Base-by-base conservation (phyloP, 2,888 invertebrate genomes). In the Caenorhabditis sp. region DNA sequence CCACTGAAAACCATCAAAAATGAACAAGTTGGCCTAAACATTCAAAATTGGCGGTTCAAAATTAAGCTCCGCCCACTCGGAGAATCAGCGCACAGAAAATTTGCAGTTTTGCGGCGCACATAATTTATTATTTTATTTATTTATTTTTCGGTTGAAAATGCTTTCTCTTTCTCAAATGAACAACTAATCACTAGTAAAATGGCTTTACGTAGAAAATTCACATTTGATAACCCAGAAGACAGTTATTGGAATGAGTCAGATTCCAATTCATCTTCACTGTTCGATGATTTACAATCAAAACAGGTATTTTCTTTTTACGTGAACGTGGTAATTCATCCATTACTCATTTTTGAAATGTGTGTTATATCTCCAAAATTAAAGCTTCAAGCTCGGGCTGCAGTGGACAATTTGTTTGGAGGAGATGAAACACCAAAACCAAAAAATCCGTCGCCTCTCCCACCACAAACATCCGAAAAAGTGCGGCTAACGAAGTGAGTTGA, bases 211-310 rank as follows among this genome's bases (percentile, higher is more conserved):
- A 74, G 79, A 21, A 78, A 83, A 67, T 85, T 85, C 71, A 82
- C 79, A 19, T 85, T 85, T 60, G 84, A 84, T 50, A 76, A 84
- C 55, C 85, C 85, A 0, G 85, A 85, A 61, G 85, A 85, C 63
- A 81, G 81, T 53, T 82, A 81, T 63, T 82, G 83, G 83, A 82
- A 83, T 58, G 79, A 80, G 55, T 72, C 69, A n/a, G 81, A 78
- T 49, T 78, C 76, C 14, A 70, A 69, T 31, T 59, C 66, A 2
- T 76, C 78, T 3, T 73, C 78, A 14, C 67, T 83, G 26, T 83
- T 83, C 55, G 83, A 82, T 66, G 83, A 83, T 69, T 66, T 78
- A 14, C 78, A 75, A 50, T 77, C 78, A 36, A 81, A 77, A 71
- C 81, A 81, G 69, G 81, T 81, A 24, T 31, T 49, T 62, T 57